phyloP scores from a whole-genome alignment of 1,140 invertebrate genomes.

The Lepidurus arcticus region DNA sequence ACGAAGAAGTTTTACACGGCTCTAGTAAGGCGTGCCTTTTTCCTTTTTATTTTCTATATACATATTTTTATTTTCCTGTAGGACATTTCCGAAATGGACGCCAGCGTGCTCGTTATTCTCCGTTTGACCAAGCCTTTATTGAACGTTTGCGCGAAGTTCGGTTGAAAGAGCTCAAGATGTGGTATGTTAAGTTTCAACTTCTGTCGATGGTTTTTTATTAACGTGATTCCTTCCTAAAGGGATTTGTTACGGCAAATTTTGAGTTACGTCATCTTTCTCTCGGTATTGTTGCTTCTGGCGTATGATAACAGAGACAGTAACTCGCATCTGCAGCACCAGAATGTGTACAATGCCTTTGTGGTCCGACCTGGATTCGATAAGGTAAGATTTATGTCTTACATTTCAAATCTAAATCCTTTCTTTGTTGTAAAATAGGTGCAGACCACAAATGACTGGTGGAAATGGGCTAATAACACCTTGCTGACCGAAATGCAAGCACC shows the following conservation, averaged over 20 bases:
- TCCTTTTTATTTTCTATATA: neutral
- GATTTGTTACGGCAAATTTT: slow-evolving; percentile 47
- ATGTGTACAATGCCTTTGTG: slow-evolving; percentile 48
- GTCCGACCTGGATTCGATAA: slow-evolving; percentile 31
- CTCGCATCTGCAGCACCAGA: slow-evolving; percentile 45
- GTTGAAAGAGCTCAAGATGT: slow-evolving; percentile 50
- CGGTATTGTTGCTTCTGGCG: slow-evolving; percentile 48
- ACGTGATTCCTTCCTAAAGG: slow-evolving; percentile 17
- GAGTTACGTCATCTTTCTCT: slow-evolving; percentile 50
- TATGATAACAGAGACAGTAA: slow-evolving; percentile 47
- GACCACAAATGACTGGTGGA: slow-evolving; percentile 42
- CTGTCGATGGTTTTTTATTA: neutral
- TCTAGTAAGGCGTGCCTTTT: neutral
- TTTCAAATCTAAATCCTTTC: slow-evolving; percentile 19
- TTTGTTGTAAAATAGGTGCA: slow-evolving; percentile 34
- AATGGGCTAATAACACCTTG: slow-evolving; percentile 47
- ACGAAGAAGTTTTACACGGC: slow-evolving; percentile 38
- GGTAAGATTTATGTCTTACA: neutral
- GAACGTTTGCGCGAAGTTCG: slow-evolving; percentile 40
- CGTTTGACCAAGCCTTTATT: slow-evolving; percentile 30
- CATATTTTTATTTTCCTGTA: neutral
- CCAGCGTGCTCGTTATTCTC: neutral
- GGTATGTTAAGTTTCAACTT: slow-evolving; percentile 36
- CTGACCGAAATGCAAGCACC: slow-evolving; percentile 46
- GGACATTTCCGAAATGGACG: neutral